Evolutionary conservation across 2,113 vertebrate genomes (phyloP).

Genomic region (Gasterosteus aculeatus): DNA sequence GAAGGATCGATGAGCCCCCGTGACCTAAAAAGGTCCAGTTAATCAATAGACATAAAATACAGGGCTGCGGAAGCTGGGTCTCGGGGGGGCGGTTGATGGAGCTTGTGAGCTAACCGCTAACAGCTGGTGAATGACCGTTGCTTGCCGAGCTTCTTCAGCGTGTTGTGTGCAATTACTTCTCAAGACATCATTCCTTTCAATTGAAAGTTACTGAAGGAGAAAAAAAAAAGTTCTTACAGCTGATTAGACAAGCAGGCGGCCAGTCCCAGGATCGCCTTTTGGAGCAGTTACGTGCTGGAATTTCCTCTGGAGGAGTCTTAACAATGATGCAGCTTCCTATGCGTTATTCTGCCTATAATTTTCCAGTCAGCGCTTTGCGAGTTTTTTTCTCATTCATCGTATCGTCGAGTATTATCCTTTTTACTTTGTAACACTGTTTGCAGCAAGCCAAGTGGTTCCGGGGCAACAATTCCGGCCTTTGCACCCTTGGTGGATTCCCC

Average conservation of each 20-base stretch:
- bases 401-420: background rate
- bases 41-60: background rate
- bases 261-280: background rate
- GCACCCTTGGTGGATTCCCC: background rate
- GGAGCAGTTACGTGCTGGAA: background rate
- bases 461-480: background rate
- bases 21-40: background rate
- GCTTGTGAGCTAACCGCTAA: background rate
- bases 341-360: background rate
- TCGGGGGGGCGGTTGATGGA: background rate
- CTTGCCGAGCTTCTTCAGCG: background rate
- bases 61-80: background rate
- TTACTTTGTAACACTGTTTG: background rate
- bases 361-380: background rate
- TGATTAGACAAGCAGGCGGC: background rate
- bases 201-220: background rate
- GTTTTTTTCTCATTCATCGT: background rate
- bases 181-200: background rate
- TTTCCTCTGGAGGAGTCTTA: background rate
- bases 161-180: background rate
- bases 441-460: background rate
- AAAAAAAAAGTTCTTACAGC: background rate
- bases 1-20: background rate
- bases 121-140: background rate
- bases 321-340: background rate